Evolutionary conservation across 92 coral and sea anemone genomes (phyloP), one percentile per base, ranked within the genome.

Genomic region (Scolanthus callimorphus): DNA sequence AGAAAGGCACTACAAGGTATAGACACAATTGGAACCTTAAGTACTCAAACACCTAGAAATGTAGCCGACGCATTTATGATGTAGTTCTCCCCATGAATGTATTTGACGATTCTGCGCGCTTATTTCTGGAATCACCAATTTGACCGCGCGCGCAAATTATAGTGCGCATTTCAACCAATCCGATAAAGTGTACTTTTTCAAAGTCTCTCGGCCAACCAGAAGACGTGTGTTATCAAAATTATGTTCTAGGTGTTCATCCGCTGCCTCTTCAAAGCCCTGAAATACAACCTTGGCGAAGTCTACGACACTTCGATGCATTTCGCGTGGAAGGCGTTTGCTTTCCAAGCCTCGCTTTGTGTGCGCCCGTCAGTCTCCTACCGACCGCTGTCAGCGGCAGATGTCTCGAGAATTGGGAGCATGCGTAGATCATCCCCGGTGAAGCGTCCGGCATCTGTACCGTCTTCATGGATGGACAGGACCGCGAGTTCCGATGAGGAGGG

Each of bases 311-410:
- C 74, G 31, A 92, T 84, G 96, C 98, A 88, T 68, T 92, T 88
- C 49, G 98, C 98, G 27, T 92, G 98, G 98, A 92, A 92, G 70
- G 96, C 96, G 20, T 88, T 92, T 49, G 76, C 79, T 34, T 92
- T 80, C 77, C 88, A 88, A 59, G 96, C 96, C 17, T 81, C 91
- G 12, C 71, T 92, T 47, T 79, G 91, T 55, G 70, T 92, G 73
- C 81, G 77, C 47, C 96, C 88, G 71, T 81, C 79, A 22, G 71
- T 84, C 47, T 72, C 90, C 3, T 82, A 70, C 64, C 77, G 98
- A 63, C 98, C 98, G 11, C 60, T 82, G 71, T 92, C 98, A 17
- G 88, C 98, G 31, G 90, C 89, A 26, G 96, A 92, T 57, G 85
- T 92, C 84, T 63, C 96, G 29, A 79, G 85, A 55, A 88, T 92